Evolutionary conservation across 1,140 invertebrate genomes (phyloP).

Genomic region (Zelostemma sp.): DNA sequence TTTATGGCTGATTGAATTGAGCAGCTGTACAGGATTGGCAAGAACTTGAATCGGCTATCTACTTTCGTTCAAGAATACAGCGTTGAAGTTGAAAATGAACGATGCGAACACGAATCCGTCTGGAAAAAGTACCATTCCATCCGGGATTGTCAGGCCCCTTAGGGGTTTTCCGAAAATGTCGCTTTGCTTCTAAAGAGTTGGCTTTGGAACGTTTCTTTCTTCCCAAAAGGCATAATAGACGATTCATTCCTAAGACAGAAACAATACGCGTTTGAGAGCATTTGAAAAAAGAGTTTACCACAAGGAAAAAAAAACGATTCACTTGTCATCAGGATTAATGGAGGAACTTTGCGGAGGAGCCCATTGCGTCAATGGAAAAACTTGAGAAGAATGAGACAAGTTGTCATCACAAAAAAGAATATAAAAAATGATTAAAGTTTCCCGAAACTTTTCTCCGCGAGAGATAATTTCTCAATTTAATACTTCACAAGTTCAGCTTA

Average conservation of each 20-base stretch:
- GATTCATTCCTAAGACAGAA: conserved; percentile 22
- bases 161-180: conserved; percentile 22
- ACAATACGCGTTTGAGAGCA: conserved; percentile 28
- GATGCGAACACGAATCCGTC: conserved; percentile 9
- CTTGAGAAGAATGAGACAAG: no score
- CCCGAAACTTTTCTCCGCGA: no score
- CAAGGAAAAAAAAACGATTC: conserved; percentile 17
- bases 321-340: conserved; percentile 10
- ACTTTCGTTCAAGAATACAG: neutral
- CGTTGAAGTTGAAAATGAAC: conserved; percentile 5
- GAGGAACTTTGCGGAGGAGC: conserved; percentile 2
- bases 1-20: no score
- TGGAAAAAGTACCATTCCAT: no score
- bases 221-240: no score
- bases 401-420: no score
- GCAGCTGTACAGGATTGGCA: no score
- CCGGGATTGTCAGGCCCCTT: no score
- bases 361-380: conserved; percentile 10
- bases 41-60: no score
- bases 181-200: conserved; percentile 38
- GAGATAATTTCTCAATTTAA: no score
- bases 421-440: no score
- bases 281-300: conserved; percentile 22
- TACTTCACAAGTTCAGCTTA: no score
- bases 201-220: conserved; percentile 29